Conservation (phyloP, 2,888 invertebrate species). For the Beris morrisii region DNA sequence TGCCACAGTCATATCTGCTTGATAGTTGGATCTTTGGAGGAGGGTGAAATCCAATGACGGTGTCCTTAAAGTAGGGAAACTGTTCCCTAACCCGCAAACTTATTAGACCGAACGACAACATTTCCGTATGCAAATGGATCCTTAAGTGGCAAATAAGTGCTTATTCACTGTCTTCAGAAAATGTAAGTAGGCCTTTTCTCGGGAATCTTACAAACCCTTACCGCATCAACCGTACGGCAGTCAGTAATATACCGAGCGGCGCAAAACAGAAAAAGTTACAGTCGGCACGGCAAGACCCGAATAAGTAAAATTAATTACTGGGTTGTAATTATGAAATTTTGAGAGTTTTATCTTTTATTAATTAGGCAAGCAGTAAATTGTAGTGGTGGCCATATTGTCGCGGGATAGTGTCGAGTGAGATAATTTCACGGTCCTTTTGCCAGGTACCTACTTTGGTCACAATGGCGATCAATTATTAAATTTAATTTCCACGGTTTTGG, state of each 20-base stretch:
- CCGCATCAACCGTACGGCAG: too few relatives aligned
- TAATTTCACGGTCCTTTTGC: neutral
- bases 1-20: too few relatives aligned
- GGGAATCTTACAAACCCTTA: neutral
- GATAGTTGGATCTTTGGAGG: too few relatives aligned
- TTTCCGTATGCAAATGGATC: conserved; percentile 26
- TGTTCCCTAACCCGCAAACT: conserved; percentile 11
- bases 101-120: conserved; percentile 18
- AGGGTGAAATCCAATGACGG: too few relatives aligned
- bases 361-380: conserved; percentile 10
- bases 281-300: neutral
- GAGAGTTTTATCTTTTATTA: conserved; percentile 21
- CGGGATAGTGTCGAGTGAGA: conserved; percentile 9
- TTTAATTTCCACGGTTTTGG: neutral
- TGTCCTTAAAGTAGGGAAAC: too few relatives aligned
- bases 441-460: neutral
- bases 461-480: conserved; percentile 15
- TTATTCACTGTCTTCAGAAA: neutral
- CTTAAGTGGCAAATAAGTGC: conserved; percentile 4
- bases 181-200: neutral
- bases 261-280: neutral
- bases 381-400: neutral
- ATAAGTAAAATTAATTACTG: conserved; percentile 25
- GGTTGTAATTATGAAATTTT: conserved; percentile 16
- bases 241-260: neutral